These are phyloP conservation scores for Stegophylla sp. DNA, from an alignment of 2,888 invertebrate genomes.

Conservation along the genomic window DNA sequence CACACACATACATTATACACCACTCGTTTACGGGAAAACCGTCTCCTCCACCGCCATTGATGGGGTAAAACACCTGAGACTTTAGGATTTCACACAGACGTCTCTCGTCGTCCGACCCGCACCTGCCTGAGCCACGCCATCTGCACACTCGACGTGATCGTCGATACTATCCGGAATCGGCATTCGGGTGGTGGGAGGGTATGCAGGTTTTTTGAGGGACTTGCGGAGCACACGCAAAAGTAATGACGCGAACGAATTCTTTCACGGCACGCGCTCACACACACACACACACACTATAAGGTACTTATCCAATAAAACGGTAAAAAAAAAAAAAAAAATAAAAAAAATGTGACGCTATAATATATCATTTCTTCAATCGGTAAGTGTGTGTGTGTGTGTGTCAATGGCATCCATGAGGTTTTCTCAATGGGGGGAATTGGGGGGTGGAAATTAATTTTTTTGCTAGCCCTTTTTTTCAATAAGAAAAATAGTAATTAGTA, in stretches of 20 bases:
- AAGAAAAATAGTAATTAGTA: no score
- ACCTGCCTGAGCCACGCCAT: no score
- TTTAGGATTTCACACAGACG: neutral
- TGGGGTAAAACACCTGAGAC: constrained; percentile 18
- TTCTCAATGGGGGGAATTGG: no score
- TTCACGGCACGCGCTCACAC: neutral
- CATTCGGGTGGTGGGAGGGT: neutral
- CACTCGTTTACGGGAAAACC: neutral
- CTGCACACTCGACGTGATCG: neutral
- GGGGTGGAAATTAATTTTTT: no score
- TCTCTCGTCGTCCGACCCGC: neutral
- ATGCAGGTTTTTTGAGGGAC: no score
- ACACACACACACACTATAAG: no score
- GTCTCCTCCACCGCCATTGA: neutral
- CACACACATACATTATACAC: neutral
- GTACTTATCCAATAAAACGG: constrained; percentile 18
- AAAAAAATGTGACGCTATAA: neutral
- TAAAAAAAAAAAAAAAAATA: constrained; percentile 1
- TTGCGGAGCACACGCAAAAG: neutral
- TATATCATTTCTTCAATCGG: neutral
- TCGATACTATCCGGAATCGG: neutral
- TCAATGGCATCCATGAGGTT: no score
- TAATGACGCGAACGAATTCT: neutral
- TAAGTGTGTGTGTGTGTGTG: no score
- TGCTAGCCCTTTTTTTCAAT: no score